Base-by-base conservation (phyloP, 2,113 vertebrate genomes). In the Mirounga angustirostris region DNA sequence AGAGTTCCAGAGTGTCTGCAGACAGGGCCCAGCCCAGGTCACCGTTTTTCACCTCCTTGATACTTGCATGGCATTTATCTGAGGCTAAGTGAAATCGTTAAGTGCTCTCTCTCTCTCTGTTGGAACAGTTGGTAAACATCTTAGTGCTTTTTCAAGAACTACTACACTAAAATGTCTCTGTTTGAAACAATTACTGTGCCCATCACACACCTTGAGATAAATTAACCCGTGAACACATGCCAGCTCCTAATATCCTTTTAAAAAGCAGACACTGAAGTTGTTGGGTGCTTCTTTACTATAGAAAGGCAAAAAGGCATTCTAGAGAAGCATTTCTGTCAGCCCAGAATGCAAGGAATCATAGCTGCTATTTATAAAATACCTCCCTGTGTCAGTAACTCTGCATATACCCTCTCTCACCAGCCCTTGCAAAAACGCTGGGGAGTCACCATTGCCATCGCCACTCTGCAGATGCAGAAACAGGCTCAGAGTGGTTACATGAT, bases 141-240 rank as follows among this genome's bases (percentile, higher is more conserved):
- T 97, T 81, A 92, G 95, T 58, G n/a, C 56, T 83, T 98, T 58
- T 80, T 83, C 33, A 82, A 96, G 96, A 91, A 84, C 24, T 15
- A 92, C 67, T 88, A 61, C 43, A 36, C 50, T 84, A 89, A 92
- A 97, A 97, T n/a, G 14, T 94, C 76, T 63, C 82, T 93, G 73
- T 58, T 97, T 22, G 18, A 94, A 95, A 93, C 84, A 98, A 93
- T 52, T 84, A 96, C 76, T 33, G 54, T 33, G 40, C 80, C 63
- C 95, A 95, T 97, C 95, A 83, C 95, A 96, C 7, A 90, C 88
- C 52, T 28, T 24, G 71, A 96, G 92, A 80, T 74, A 86, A 97
- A 94, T 97, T 88, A 97, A 94, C 88, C 94, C 36, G 36, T 89
- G 95, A 94, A 96, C 56, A 96, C 22, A 89, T 0, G 24, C 61